These are phyloP conservation scores for Pollenia labialis DNA, from an alignment of 2,888 invertebrate genomes.

Conservation along the genomic window DNA sequence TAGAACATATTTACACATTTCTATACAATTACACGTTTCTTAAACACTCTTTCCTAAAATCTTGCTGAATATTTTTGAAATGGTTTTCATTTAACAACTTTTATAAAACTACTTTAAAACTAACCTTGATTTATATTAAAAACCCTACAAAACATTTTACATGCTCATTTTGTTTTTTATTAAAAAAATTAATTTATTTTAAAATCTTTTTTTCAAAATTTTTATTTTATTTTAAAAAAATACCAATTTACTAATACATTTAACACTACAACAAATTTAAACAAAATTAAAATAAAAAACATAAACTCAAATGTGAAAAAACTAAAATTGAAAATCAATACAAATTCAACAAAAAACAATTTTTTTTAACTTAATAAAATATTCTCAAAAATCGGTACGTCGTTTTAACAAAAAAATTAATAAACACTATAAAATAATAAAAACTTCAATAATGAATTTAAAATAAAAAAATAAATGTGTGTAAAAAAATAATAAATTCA, in stretches of 20 bases:
- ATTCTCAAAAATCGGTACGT: constrained; percentile 33
- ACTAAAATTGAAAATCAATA: constrained; percentile 59
- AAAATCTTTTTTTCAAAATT: constrained; percentile 59
- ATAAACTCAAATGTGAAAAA: constrained; percentile 16
- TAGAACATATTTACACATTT: neutral
- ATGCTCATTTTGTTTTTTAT: constrained; percentile 32
- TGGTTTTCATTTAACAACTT: neutral
- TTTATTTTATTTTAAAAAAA: constrained; percentile 46
- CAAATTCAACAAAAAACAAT: constrained; percentile 66
- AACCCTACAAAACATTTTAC: constrained; percentile 23
- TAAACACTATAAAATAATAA: constrained; percentile 42
- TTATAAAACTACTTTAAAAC: neutral
- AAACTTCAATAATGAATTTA: neutral
- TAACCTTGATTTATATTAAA: neutral
- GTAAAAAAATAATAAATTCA: constrained; percentile 64
- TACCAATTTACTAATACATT: constrained; percentile 68
- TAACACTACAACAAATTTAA: constrained; percentile 64
- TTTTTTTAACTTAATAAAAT: constrained; percentile 50
- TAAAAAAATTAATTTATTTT: constrained; percentile 34
- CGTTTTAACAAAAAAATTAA: constrained; percentile 50
- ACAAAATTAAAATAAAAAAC: constrained; percentile 35
- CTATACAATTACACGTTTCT: neutral
- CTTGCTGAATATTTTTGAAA: neutral
- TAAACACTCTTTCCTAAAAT: neutral
- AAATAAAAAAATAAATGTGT: constrained; percentile 51